Conservation (phyloP, 2,888 invertebrate genomes). For the Mythimna pallens region DNA sequence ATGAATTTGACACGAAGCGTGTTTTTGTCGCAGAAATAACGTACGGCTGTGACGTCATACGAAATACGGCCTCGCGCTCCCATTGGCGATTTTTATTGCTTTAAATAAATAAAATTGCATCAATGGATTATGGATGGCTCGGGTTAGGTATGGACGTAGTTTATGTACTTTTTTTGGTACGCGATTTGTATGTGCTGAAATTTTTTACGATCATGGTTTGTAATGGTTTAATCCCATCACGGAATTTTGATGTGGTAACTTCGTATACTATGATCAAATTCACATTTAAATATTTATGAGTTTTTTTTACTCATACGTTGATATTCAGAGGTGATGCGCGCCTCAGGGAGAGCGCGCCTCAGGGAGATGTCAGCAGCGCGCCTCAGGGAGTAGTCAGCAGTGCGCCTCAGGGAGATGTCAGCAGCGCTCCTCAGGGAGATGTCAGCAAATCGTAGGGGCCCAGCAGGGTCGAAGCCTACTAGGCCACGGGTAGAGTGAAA, state of each 20-base stretch:
- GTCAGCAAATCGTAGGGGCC: no score
- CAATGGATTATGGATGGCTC: conserved; percentile 63
- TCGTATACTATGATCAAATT: background rate
- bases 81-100: conserved; percentile 69
- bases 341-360: no score
- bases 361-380: no score
- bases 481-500: no score
- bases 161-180: conserved; percentile 41
- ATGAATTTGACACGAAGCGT: conserved; percentile 73
- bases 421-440: no score
- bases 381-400: no score
- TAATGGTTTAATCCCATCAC: background rate
- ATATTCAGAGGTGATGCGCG: no score
- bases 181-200: conserved; percentile 22
- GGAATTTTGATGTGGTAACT: background rate
- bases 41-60: conserved; percentile 72
- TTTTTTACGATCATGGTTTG: conserved; percentile 6
- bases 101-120: conserved; percentile 75
- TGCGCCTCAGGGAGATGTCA: no score
- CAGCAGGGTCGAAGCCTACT: no score
- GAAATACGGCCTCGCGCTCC: conserved; percentile 68
- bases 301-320: no score
- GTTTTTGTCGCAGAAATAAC: conserved; percentile 75
- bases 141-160: conserved; percentile 31
- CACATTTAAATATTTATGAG: background rate